Evolutionary conservation across 1,140 invertebrate genomes (phyloP), one percentile per base, ranked within the genome.

Genomic region (Lepidurus packardi): DNA sequence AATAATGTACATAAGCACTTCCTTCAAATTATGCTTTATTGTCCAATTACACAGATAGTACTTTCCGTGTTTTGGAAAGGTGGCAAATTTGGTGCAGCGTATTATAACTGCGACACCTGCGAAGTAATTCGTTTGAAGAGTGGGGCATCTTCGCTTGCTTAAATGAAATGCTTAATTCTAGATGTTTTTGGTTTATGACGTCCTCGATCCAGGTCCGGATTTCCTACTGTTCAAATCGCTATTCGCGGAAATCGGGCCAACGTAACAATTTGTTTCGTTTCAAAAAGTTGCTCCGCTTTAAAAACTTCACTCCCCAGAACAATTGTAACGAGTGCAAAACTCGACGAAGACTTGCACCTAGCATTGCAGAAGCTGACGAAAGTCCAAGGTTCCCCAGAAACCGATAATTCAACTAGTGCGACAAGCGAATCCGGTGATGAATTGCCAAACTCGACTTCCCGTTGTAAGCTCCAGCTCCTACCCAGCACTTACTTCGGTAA

Each of bases 51-150:
- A 65, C 53, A 82, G 81, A 24, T 73, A 0, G 77, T 81, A 1
- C 24, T 82, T 8, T 80, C 78, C 34, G 73, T 82, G n/a, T 78
- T 81, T 16, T 87, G 84, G 85, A 83, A 83, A 78, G 77, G 77
- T 73, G 84, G 84, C n/a, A 83, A 87, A 82, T 82, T 93, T 24
- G 91, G 90, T 45, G 89, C 90, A 13, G 90, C 91, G 0, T 91
- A 89, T 83, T 93, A 91, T 84, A 89, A 90, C 81, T 83, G 90
- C n/a, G 84, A 88, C 75, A 90, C 88, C 0, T 88, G 86, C 34
- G 89, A 90, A 84, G 85, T 90, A 79, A n/a, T 53, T 83, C 81
- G 78, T 80, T 84, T 9, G 82, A 84, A 81, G 84, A 87, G 83
- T 79, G 11, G 43, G 79, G 78, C 6, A 73, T 79, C 77, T 76